Conservation (phyloP, 2,113 vertebrate species). For the Syrrhaptes paradoxus region DNA sequence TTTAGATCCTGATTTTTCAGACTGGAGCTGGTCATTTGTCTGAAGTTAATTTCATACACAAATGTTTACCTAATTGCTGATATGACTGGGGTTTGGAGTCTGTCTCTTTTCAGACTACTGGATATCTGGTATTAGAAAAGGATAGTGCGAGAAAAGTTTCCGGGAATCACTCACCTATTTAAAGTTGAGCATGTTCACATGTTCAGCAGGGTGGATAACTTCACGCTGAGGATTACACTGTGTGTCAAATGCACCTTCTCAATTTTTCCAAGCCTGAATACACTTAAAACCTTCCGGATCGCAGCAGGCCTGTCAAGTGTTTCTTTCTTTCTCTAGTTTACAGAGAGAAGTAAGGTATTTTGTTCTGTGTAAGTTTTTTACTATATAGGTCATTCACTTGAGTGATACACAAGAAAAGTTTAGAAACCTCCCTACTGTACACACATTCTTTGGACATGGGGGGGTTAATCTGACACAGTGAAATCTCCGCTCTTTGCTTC, state of each 20-base stretch:
- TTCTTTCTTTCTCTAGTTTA: neutral
- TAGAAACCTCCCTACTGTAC: neutral
- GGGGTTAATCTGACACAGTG: neutral
- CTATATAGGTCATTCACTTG: neutral
- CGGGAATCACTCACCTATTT: constrained; percentile 5
- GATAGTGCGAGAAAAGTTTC: neutral
- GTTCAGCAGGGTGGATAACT: neutral
- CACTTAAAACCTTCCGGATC: neutral
- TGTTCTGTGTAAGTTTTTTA: neutral
- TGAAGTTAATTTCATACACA: neutral
- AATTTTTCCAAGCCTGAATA: constrained; percentile 31
- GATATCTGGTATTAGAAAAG: neutral
- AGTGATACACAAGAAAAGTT: neutral
- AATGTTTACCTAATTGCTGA: neutral
- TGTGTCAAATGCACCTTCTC: neutral
- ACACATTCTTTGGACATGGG: neutral
- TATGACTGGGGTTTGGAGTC: neutral
- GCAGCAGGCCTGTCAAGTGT: neutral
- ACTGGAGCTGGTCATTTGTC: neutral
- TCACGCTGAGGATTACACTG: constrained; percentile 8
- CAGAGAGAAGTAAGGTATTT: neutral
- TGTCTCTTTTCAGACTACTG: neutral
- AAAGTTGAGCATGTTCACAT: neutral
- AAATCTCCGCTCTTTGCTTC: neutral
- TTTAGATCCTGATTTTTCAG: neutral